phyloP scores from a whole-genome alignment of 2,113 vertebrate genomes.

The Oceanites oceanicus region DNA sequence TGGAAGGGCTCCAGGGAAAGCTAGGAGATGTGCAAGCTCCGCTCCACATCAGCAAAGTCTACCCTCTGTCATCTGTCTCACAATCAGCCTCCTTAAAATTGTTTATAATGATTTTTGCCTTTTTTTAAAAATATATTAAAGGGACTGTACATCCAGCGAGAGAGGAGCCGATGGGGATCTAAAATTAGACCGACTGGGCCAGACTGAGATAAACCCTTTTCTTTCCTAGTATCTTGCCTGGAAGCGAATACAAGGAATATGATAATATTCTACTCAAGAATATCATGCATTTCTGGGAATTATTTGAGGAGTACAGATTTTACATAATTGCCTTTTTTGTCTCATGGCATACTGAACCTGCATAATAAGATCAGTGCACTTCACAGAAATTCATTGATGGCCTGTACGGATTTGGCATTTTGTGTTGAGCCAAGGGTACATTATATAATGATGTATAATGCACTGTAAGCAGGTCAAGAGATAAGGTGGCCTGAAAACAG shows the following conservation, averaged over 20 bases:
- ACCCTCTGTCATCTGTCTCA: not conserved
- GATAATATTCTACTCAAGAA: not conserved
- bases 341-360: slow-evolving; percentile 43
- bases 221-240: not conserved
- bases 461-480: slow-evolving; percentile 50
- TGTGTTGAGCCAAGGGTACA: not conserved
- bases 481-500: slow-evolving; percentile 32
- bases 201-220: not conserved
- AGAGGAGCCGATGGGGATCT: not conserved
- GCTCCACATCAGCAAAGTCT: not conserved
- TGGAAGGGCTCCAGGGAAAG: not conserved
- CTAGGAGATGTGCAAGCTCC: not conserved
- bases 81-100: not conserved
- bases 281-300: slow-evolving; percentile 20
- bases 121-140: not conserved
- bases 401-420: not conserved
- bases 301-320: slow-evolving; percentile 24
- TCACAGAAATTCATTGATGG: slow-evolving; percentile 24
- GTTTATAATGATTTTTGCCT: slow-evolving; percentile 6
- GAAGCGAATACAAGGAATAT: not conserved
- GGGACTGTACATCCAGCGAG: not conserved
- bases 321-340: slow-evolving; percentile 62
- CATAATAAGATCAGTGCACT: slow-evolving; percentile 37
- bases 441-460: slow-evolving; percentile 31
- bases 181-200: not conserved